A percentile compares a stretch with the other conserved stretches of the same genome.
Evolutionary conservation across 2,888 invertebrate species (phyloP).

Genomic region (Melieria picta): DNA sequence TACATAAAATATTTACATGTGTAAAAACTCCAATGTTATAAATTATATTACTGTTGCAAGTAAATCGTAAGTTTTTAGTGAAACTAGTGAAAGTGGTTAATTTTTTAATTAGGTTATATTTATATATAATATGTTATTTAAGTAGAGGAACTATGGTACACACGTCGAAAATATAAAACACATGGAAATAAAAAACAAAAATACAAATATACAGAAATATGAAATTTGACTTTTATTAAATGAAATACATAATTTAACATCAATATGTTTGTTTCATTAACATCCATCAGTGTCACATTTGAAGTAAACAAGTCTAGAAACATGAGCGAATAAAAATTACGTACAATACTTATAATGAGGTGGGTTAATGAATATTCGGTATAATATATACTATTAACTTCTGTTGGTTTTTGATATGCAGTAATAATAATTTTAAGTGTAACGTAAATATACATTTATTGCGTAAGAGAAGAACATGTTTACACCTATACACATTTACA

Average conservation of each 20-base stretch:
- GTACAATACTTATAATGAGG: neutral
- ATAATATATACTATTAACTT: constrained; percentile 21
- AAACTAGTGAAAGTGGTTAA: constrained; percentile 49
- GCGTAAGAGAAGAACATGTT: constrained; percentile 20
- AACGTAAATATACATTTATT: constrained; percentile 25
- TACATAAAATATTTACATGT: constrained; percentile 31
- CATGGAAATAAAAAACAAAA: constrained; percentile 16
- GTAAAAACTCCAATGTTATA: constrained; percentile 30
- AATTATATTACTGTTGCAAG: constrained; percentile 31
- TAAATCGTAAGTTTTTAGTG: constrained; percentile 56
- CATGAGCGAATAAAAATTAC: neutral
- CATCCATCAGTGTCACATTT: neutral
- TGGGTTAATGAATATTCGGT: neutral
- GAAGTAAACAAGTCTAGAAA: neutral
- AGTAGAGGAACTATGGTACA: constrained; percentile 28
- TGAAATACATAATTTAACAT: constrained; percentile 5
- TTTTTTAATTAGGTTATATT: constrained; percentile 44
- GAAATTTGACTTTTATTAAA: constrained; percentile 30
- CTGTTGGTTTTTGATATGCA: constrained; percentile 32
- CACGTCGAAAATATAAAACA: constrained; percentile 19
- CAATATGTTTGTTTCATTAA: constrained; percentile 4
- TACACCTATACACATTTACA: constrained; percentile 29
- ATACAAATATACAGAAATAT: constrained; percentile 21
- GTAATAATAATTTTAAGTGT: constrained; percentile 30
- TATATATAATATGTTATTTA: constrained; percentile 26